Conservation (phyloP, 1,140 invertebrate species). For the Nebria ingens region DNA sequence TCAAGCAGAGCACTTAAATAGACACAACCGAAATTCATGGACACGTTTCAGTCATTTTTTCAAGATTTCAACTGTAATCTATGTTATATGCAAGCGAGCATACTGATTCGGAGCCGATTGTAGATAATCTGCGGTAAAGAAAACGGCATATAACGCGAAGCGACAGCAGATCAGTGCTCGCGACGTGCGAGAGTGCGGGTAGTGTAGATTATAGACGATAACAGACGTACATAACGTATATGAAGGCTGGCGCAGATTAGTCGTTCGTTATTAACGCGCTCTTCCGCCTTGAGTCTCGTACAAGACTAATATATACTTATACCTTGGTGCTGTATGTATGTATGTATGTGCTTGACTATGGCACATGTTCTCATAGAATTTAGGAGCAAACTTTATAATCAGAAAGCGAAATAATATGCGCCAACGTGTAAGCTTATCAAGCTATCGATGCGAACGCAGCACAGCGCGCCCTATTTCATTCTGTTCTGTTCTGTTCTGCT, state of each 20-base stretch:
- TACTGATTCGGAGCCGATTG: background rate
- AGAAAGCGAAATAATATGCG: background rate
- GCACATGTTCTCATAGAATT: background rate
- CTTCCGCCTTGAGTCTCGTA: background rate
- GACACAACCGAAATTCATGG: no score
- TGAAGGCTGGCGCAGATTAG: background rate
- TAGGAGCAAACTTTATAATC: slow-evolving; percentile 5
- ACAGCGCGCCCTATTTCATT: background rate
- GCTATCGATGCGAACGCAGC: background rate
- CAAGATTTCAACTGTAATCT: background rate
- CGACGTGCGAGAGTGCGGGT: background rate
- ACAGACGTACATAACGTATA: background rate
- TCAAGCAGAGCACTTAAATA: no score
- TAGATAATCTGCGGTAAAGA: background rate
- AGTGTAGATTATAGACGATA: background rate
- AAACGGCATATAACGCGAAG: background rate
- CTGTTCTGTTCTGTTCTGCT: no score
- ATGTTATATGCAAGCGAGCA: background rate
- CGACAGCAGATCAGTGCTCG: background rate
- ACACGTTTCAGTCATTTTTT: background rate
- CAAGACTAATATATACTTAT: background rate
- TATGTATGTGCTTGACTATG: slow-evolving; percentile 2
- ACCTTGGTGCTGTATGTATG: background rate
- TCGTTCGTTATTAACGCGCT: background rate
- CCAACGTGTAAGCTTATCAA: background rate